Conservation (phyloP, 2,113 vertebrate genomes). For the Leuciscus idus region DNA sequence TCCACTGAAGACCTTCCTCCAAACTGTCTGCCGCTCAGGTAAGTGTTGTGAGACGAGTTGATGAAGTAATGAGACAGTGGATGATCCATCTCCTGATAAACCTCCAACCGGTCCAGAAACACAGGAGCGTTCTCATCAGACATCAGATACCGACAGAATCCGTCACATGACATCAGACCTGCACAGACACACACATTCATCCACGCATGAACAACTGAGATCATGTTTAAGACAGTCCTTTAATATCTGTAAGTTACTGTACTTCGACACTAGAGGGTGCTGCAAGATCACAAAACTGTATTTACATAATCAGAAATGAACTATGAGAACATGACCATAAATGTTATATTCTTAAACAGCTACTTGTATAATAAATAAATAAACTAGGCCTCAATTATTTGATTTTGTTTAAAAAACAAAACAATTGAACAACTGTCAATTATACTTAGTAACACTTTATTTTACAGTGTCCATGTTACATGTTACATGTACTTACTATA, state of each 20-base stretch:
- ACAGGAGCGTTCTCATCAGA: slow-evolving; percentile 98
- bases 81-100: slow-evolving; percentile 99
- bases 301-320: background rate
- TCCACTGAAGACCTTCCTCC: slow-evolving; percentile 97
- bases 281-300: background rate
- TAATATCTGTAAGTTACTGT: background rate
- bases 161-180: slow-evolving; percentile 94
- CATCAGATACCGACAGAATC: slow-evolving; percentile 97
- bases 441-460: background rate
- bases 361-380: background rate
- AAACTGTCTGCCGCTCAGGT: slow-evolving; percentile 95
- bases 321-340: background rate
- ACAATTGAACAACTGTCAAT: background rate
- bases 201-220: background rate
- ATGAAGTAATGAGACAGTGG: slow-evolving; percentile 97
- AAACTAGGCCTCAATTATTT: no score
- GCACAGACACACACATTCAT: background rate
- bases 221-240: background rate
- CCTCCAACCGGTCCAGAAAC: slow-evolving; percentile 92
- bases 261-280: background rate
- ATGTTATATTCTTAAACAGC: background rate
- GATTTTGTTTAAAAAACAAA: no score
- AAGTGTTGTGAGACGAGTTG: slow-evolving; percentile 97
- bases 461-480: no score
- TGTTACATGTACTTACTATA: no score